Evolutionary conservation across 2,113 vertebrate genomes (phyloP).

Genomic region (Beaufortia kweichowensis): DNA sequence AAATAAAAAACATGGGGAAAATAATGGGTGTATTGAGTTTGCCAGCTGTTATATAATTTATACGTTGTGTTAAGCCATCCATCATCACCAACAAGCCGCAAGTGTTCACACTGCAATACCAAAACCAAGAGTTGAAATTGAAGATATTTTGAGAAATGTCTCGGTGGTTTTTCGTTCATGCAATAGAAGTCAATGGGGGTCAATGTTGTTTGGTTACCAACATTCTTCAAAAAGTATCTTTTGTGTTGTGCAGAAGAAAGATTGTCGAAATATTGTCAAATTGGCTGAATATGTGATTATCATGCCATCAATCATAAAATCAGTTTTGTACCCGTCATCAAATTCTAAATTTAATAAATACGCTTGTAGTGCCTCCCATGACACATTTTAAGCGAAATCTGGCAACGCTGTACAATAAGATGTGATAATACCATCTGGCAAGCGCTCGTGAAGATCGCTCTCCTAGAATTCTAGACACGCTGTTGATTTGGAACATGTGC

Average conservation of each 20-base stretch:
- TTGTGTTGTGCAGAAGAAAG: too few relatives aligned
- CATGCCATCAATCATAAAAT: not conserved
- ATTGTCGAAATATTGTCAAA: too few relatives aligned
- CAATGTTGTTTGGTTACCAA: too few relatives aligned
- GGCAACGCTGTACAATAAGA: not conserved
- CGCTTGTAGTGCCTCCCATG: conserved; percentile 15
- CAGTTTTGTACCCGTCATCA: not conserved
- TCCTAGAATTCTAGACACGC: conserved; percentile 61
- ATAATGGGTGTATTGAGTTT: conserved; percentile 70
- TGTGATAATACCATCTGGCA: conserved; percentile 20
- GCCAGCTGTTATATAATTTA: conserved; percentile 71
- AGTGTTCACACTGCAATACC: conserved; percentile 51
- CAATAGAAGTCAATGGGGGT: too few relatives aligned
- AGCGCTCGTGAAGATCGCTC: not conserved
- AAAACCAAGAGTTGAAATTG: too few relatives aligned
- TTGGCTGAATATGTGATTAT: not conserved
- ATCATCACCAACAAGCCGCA: conserved; percentile 63
- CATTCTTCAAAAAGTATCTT: too few relatives aligned
- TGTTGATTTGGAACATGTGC: conserved; percentile 68
- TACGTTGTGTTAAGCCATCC: conserved; percentile 68
- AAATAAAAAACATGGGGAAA: conserved; percentile 68
- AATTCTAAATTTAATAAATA: not conserved
- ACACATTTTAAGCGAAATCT: conserved; percentile 2
- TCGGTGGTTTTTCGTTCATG: too few relatives aligned
- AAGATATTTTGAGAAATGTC: too few relatives aligned